Evolutionary conservation across 2,888 invertebrate genomes (phyloP).

Genomic region (Sisyra terminalis): DNA sequence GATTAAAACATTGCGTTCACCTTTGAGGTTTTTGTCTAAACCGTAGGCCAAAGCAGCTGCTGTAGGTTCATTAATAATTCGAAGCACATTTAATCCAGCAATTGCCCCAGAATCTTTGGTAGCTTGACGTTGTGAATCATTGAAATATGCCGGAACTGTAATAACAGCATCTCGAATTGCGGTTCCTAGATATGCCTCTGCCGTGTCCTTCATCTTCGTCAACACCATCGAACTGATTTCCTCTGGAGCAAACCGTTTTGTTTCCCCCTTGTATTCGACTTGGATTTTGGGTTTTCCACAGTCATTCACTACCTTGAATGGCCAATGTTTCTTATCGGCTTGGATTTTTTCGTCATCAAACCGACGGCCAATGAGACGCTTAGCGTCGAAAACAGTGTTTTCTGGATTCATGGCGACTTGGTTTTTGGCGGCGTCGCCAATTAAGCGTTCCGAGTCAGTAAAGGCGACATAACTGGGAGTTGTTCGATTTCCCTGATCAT

Average conservation of each 20-base stretch:
- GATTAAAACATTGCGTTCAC: conserved; percentile 30
- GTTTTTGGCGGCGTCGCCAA: conserved; percentile 50
- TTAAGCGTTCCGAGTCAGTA: conserved; percentile 43
- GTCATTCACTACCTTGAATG: conserved; percentile 48
- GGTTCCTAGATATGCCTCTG: conserved; percentile 50
- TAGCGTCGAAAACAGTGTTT: conserved; percentile 53
- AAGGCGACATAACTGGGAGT: conserved; percentile 59
- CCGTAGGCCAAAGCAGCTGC: conserved; percentile 41
- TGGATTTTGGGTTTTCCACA: conserved; percentile 43
- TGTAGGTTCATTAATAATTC: conserved; percentile 48
- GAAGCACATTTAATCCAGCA: conserved; percentile 44
- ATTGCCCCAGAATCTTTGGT: conserved; percentile 54
- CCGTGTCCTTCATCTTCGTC: conserved; percentile 43
- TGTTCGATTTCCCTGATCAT: conserved; percentile 51
- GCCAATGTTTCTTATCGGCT: conserved; percentile 63
- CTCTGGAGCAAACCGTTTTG: conserved; percentile 47
- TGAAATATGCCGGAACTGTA: conserved; percentile 67
- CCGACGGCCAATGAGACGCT: conserved; percentile 43
- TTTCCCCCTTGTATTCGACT: conserved; percentile 43
- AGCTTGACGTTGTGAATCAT: conserved; percentile 46
- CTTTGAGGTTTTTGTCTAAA: conserved; percentile 25
- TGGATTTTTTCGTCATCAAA: conserved; percentile 56
- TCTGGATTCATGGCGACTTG: conserved; percentile 50
- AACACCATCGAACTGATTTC: conserved; percentile 54
- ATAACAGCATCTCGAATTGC: conserved; percentile 52